phyloP scores from a whole-genome alignment of 2,888 invertebrate genomes.

The Acronicta alni region DNA sequence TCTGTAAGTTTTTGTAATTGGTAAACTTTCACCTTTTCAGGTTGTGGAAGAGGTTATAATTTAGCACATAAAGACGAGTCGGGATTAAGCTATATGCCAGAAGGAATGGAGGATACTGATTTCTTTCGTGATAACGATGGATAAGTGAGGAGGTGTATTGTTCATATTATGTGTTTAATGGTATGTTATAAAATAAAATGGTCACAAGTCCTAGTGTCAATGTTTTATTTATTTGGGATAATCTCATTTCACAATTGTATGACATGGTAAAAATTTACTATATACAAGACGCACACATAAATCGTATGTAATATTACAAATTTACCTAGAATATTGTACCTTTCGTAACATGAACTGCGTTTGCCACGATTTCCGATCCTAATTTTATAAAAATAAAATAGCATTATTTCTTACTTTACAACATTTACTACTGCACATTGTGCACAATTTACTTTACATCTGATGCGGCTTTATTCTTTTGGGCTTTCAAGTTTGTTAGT shows the following conservation, averaged over 20 bases:
- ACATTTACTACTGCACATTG: constrained; percentile 82
- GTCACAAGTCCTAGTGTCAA: constrained; percentile 73
- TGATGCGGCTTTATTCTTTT: constrained; percentile 53
- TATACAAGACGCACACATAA: constrained; percentile 83
- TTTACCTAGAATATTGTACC: constrained; percentile 85
- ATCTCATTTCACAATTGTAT: constrained; percentile 87
- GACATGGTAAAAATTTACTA: constrained; percentile 86
- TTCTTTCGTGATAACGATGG: constrained; percentile 84
- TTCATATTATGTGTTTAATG: background rate
- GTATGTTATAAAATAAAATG: constrained; percentile 45
- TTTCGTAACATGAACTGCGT: constrained; percentile 77
- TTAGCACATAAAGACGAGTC: constrained; percentile 87
- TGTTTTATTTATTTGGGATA: constrained; percentile 85
- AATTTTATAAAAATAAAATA: constrained; percentile 86
- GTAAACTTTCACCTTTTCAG: no score
- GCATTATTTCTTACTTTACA: constrained; percentile 81
- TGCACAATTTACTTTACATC: constrained; percentile 74
- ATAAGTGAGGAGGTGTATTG: constrained; percentile 10
- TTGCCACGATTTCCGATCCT: constrained; percentile 77
- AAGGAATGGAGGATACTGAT: constrained; percentile 90
- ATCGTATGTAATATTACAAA: constrained; percentile 76
- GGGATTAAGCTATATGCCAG: constrained; percentile 91
- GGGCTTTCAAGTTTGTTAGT: constrained; percentile 37
- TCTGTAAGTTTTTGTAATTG: no score
- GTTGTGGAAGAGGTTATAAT: constrained; percentile 91